Percentiles rank a stretch among this genome's conserved stretches.
These are phyloP conservation scores for Ericerus pela DNA, from an alignment of 1,140 invertebrate genomes.

Conservation along the genomic window DNA sequence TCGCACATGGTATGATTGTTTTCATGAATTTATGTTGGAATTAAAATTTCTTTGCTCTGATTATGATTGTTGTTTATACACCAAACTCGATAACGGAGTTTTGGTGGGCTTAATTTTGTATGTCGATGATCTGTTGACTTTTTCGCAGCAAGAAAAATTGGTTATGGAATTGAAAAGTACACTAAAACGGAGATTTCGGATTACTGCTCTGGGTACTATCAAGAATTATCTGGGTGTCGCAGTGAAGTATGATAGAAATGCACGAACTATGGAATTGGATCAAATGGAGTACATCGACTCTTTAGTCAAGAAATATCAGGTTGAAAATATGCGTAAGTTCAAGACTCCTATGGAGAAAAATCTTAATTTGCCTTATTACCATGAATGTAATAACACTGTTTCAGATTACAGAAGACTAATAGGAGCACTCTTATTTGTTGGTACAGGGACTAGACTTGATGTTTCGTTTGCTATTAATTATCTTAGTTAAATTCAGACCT, in stretches of 20 bases:
- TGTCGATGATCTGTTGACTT: neutral
- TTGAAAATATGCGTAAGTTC: neutral
- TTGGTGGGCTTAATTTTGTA: neutral
- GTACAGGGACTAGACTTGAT: constrained; percentile 30
- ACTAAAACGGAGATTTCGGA: neutral
- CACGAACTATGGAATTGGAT: neutral
- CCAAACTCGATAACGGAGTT: neutral
- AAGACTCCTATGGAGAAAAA: neutral
- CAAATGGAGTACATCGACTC: neutral
- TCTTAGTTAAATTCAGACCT: constrained; percentile 28
- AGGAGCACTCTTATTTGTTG: constrained; percentile 30
- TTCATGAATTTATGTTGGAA: constrained; percentile 3
- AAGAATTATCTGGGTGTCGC: neutral
- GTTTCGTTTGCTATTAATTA: constrained; percentile 27
- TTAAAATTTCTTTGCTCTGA: constrained; percentile 4
- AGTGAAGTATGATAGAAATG: neutral
- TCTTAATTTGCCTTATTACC: neutral
- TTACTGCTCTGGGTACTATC: neutral
- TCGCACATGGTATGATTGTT: constrained; percentile 24
- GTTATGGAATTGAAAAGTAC: neutral
- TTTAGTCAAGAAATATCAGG: neutral
- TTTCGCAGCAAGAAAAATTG: neutral
- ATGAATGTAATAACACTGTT: neutral
- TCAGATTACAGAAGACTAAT: constrained; percentile 28
- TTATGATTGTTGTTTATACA: constrained; percentile 1